Conservation (phyloP, 1,140 invertebrate genomes). For the Tetramorium simillimum region DNA sequence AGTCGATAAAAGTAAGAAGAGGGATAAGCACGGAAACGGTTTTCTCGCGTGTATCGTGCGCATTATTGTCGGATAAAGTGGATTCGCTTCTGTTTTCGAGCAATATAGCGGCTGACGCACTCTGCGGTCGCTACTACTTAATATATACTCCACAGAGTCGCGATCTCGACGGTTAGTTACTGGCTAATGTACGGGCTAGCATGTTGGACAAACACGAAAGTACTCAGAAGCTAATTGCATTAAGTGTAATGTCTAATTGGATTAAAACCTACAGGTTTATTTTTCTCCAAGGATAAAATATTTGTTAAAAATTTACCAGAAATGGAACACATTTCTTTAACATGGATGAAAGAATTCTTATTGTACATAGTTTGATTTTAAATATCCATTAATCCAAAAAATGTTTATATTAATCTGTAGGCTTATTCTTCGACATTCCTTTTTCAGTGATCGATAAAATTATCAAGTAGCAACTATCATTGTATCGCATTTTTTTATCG, state of each 20-base stretch:
- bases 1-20: background rate
- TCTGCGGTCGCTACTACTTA: constrained; percentile 43
- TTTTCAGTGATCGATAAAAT: background rate
- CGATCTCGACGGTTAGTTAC: constrained; percentile 2
- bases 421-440: background rate
- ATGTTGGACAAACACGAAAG: constrained; percentile 6
- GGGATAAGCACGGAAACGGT: constrained; percentile 10
- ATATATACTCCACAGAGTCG: constrained; percentile 28
- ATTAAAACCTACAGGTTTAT: background rate
- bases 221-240: background rate
- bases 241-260: background rate
- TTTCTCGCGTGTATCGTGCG: constrained; percentile 4
- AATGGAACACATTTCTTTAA: background rate
- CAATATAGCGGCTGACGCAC: constrained; percentile 29
- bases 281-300: background rate
- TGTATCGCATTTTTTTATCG: background rate
- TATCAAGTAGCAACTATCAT: background rate
- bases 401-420: background rate
- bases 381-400: background rate
- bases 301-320: background rate
- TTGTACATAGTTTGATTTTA: background rate
- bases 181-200: constrained; percentile 11
- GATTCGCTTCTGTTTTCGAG: constrained; percentile 41
- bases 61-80: background rate
- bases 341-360: background rate